Evolutionary conservation across 1,140 invertebrate species (phyloP), one percentile per base, ranked within the genome.

Genomic region (Drosophila setifemur): DNA sequence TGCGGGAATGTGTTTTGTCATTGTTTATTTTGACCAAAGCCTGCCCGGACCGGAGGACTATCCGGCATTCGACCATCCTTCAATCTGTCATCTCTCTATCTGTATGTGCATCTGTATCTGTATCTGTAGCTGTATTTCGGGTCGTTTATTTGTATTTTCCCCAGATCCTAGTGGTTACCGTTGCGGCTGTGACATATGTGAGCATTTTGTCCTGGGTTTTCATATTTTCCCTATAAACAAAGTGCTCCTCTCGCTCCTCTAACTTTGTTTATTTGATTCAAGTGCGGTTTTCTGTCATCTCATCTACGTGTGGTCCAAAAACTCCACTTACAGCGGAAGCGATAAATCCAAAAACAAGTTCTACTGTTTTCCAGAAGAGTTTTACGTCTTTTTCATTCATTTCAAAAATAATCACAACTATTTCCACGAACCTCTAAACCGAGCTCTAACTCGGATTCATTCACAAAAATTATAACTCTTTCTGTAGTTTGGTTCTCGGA

Each of bases 391-490:
- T 79, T 52, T 64, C 23, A 55, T 55, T 57, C 49, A 48, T 42
- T 33, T 45, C 16, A 57, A 69, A 29, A 69, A 29, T 40, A 57
- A 48, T 48, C 28, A 25, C 31, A 42, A n/a, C 8, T 19, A 33
- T 78, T 83, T 82, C 73, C 35, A 49, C 58, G 78, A 82, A 82
- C 23, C 23, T 9, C 26, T 55, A 37, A 61, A 66, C 47, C 26
- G 33, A 35, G 29, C 43, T 25, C 14, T 28, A 37, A 28, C 44
- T 31, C 21, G 45, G 40, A 53, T 66, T 78, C 79, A 85, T 85
- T 85, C 74, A 83, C 64, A 58, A 83, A 66, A 73, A 78, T 55
- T 53, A 73, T 73, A 82, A 85, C 78, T 82, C 69, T 78, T 85
- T 82, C 52, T 31, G 49, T 52, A 37, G 37, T 73, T 44, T 35